Percentiles rank a stretch among this genome's conserved stretches.
phyloP scores from a whole-genome alignment of 2,113 vertebrate genomes.

The Chloropsis hardwickii region DNA sequence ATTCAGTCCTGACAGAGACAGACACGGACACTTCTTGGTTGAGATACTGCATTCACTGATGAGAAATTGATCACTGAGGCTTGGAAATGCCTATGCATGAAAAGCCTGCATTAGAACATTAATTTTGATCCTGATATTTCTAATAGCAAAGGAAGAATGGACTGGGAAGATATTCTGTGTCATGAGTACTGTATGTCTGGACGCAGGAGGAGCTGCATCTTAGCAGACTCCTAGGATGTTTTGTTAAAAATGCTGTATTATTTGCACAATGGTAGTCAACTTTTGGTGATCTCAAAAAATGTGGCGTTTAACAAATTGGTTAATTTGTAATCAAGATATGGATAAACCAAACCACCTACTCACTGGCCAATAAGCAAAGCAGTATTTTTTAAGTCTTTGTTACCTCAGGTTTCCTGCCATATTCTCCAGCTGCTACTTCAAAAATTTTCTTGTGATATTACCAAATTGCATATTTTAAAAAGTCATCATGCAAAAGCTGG shows the following conservation, averaged over 20 bases:
- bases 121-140: neutral
- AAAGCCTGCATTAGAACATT: neutral
- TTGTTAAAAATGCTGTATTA: neutral
- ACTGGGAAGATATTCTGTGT: neutral
- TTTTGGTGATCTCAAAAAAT: neutral
- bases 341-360: neutral
- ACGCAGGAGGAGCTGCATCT: neutral
- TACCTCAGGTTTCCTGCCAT: slow-evolving; percentile 12
- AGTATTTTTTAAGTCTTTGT: neutral
- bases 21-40: neutral
- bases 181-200: neutral
- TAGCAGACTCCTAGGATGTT: neutral
- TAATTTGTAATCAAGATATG: neutral
- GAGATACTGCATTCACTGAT: neutral
- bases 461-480: slow-evolving; percentile 28
- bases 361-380: neutral
- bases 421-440: slow-evolving; percentile 43
- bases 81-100: neutral
- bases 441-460: slow-evolving; percentile 24
- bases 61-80: neutral
- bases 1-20: neutral
- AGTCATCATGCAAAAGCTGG: slow-evolving; percentile 31
- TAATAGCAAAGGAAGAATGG: neutral
- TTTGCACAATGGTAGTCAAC: neutral
- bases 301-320: neutral